Conservation (phyloP, 2,113 vertebrate genomes). For the Dunckerocampus dactyliophorus region DNA sequence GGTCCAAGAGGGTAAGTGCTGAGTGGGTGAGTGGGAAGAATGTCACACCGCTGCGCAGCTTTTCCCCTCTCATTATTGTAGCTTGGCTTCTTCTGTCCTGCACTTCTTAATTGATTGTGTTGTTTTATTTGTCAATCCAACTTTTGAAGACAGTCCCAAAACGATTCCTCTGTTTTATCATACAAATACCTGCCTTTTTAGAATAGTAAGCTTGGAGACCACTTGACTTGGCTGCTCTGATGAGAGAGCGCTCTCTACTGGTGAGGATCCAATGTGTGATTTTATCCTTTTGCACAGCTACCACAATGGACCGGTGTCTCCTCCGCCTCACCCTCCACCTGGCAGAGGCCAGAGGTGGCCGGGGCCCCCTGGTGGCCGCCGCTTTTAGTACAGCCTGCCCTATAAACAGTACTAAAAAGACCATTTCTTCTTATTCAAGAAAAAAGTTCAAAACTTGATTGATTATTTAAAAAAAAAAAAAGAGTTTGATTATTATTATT, state of each 20-base stretch:
- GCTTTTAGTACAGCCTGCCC: constrained; percentile 72
- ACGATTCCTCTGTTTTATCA: not conserved
- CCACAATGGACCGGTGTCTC: constrained; percentile 77
- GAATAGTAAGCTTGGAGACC: not conserved
- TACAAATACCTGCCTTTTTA: not conserved
- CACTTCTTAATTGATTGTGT: constrained; percentile 1
- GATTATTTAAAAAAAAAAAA: not conserved
- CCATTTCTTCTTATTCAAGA: constrained; percentile 15
- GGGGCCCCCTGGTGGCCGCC: constrained; percentile 75
- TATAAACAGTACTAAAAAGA: constrained; percentile 51
- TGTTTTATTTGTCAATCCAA: no score
- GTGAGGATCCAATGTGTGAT: constrained; percentile 73
- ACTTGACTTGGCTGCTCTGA: constrained; percentile 43
- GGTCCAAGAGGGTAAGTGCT: constrained; percentile 70
- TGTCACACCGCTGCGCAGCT: not conserved
- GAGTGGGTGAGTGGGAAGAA: no score
- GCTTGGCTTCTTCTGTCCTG: constrained; percentile 19
- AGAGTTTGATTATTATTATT: no score
- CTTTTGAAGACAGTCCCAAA: no score
- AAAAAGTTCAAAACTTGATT: constrained; percentile 15
- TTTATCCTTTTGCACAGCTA: constrained; percentile 81
- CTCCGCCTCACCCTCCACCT: constrained; percentile 72
- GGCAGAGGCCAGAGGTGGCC: constrained; percentile 79
- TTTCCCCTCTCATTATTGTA: constrained; percentile 20
- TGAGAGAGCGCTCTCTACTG: constrained; percentile 56